Evolutionary conservation across 2,113 vertebrate species (phyloP), one percentile per base, ranked within the genome.

Genomic region (Elephas maximus): DNA sequence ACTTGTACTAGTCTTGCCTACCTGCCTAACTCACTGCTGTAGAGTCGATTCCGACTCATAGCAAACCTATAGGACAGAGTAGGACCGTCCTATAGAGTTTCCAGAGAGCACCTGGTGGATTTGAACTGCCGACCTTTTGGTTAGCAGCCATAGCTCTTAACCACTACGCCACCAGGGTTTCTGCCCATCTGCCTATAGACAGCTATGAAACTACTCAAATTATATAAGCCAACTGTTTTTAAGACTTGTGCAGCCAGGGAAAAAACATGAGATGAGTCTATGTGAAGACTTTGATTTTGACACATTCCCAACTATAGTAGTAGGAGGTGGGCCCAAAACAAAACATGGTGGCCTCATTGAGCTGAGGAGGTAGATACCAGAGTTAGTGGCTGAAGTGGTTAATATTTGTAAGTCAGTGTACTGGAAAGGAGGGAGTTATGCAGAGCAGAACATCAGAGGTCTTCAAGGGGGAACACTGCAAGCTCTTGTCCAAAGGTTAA

Each of bases 201-300:
- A 96, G 65, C 33, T 78, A 15, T 90, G 91, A 83, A 12, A 57
- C 17, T 83, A 93, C n/a, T 15, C 24, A 63, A 62, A 67, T 65
- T 48, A 23, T 62, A n/a, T 82, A n/a, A 37, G 4, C 8, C 33
- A 88, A 18, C 0, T 26, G 2, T 78, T 87, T 94, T 71, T 5
- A 77, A 76, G 17, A 74, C 76, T 20, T 94, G 37, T 21, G 8
- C 94, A 28, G 73, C 90, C 78, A 67, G 10, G 28, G 28, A 37
- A 48, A 71, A 88, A 67, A 5, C 2, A 33, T 5, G 37, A 84
- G 18, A 41, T 71, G 44, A 48, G 24, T n/a, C 8, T 60, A 6
- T 41, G 1, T 92, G 79, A 45, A 62, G 5, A 62, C 24, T n/a
- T n/a, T 69, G 24, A 51, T 45, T 60, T 51, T 21, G 37, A 4